A percentile compares a stretch with the other conserved stretches of the same genome.
These are phyloP conservation scores for Mormyrus lacerda DNA, from an alignment of 2,113 vertebrate genomes.

Conservation along the genomic window DNA sequence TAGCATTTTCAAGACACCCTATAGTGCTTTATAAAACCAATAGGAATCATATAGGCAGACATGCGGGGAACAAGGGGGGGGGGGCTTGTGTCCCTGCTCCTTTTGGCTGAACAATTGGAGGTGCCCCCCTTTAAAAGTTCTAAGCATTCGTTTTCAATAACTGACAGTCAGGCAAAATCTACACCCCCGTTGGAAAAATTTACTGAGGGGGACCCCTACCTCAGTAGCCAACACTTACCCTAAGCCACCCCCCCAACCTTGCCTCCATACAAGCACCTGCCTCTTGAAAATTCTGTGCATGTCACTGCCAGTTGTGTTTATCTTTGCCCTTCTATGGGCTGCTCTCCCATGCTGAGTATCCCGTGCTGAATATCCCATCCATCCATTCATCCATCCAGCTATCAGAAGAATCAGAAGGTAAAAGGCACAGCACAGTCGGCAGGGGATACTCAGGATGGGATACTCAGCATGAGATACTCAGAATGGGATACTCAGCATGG, in stretches of 20 bases:
- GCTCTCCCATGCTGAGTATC: neutral
- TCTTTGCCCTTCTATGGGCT: neutral
- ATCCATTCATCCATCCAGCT: neutral
- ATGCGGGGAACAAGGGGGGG: too few species aligned
- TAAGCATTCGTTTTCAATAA: neutral
- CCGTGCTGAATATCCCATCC: neutral
- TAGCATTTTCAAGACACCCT: too few species aligned
- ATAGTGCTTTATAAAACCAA: too few species aligned
- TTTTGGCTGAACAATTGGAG: too few species aligned
- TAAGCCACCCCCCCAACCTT: neutral
- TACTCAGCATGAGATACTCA: too few species aligned
- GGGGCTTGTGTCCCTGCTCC: neutral
- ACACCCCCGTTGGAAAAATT: neutral
- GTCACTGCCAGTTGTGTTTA: neutral
- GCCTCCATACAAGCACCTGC: neutral
- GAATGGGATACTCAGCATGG: too few species aligned
- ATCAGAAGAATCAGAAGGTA: neutral
- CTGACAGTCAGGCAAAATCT: neutral
- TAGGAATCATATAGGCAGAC: neutral
- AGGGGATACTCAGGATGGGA: neutral
- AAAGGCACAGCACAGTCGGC: neutral
- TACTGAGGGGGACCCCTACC: neutral
- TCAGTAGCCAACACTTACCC: too few species aligned
- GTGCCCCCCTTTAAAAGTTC: too few species aligned
- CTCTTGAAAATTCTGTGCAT: neutral